These are phyloP conservation scores for Papilio dardanus DNA, from an alignment of 1,140 invertebrate genomes.

Conservation along the genomic window DNA sequence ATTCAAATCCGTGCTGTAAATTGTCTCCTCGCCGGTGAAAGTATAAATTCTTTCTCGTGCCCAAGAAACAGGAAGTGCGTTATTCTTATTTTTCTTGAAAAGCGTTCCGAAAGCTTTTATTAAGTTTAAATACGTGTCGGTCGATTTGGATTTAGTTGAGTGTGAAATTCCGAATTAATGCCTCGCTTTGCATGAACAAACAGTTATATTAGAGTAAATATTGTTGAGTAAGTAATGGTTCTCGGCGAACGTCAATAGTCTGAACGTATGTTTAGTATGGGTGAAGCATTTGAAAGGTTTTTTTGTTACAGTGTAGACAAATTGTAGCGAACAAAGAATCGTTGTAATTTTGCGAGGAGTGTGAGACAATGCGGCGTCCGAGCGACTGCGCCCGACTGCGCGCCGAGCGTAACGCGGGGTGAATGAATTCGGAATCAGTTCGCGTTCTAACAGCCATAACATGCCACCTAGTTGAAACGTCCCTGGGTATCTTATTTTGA, in stretches of 20 bases:
- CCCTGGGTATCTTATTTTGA: too few species aligned
- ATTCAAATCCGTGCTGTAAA: conserved; percentile 69
- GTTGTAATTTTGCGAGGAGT: conserved; percentile 59
- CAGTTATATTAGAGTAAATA: conserved; percentile 65
- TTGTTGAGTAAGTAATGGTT: conserved; percentile 62
- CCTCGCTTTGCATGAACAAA: conserved; percentile 49
- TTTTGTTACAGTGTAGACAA: conserved; percentile 65
- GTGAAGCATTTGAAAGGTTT: conserved; percentile 63
- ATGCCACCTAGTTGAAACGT: conserved; percentile 37
- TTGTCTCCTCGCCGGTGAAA: conserved; percentile 70
- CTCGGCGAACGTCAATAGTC: conserved; percentile 50
- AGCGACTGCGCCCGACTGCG: conserved; percentile 44
- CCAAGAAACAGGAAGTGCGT: conserved; percentile 44
- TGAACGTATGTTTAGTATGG: conserved; percentile 58
- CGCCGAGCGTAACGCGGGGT: conserved; percentile 65
- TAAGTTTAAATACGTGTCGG: conserved; percentile 33
- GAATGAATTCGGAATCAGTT: conserved; percentile 71
- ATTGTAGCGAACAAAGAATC: conserved; percentile 75
- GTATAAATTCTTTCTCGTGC: conserved; percentile 45
- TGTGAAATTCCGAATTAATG: conserved; percentile 24
- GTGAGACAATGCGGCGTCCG: conserved; percentile 67
- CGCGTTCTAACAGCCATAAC: conserved; percentile 41
- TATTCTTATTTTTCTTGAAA: conserved; percentile 40
- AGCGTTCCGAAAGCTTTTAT: conserved; percentile 38
- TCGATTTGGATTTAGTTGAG: conserved; percentile 19